Evolutionary conservation across 2,113 vertebrate genomes (phyloP), one percentile per base, ranked within the genome.

Genomic region (Aphelocoma coerulescens): DNA sequence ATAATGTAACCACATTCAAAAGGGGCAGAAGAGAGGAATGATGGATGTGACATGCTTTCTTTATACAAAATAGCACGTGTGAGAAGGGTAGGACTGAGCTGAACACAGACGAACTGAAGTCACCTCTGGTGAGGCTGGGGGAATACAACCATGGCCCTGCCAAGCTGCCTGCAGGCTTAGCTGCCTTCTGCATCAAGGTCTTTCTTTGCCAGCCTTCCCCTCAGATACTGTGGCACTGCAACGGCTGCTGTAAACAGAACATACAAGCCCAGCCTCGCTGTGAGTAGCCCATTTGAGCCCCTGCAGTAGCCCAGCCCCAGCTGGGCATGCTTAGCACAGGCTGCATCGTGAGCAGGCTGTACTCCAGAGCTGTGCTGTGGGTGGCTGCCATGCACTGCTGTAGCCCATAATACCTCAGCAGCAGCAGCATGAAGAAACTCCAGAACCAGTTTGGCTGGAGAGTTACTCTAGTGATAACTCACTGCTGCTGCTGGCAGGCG

Each of bases 1-100:
- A 46, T 95, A 92, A 84, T 88, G 87, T 90, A 95, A 46, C 51
- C 77, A 75, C 26, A 32, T 89, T 55, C 72, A 94, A 54, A 91
- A 88, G 26, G 86, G 43, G 26, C 72, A 85, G 90, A 88, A 67
- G 49, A 86, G 75, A 95, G 54, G 77, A 96, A 76, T 32, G 62
- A 78, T 54, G 41, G 35, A 8, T 1, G 2, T 46, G 35, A 41
- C 7, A 7, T 58, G 28, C 94, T 86, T 90, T 91, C 48, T 95
- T n/a, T 51, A 11, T 57, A 22, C 52, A 69, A 46, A 92, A 83
- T 37, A 61, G 37, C 9, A 2, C 43, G 19, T 67, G 76, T 82
- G 69, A 91, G 67, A 88, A 52, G 63, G 39, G 15, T 26, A 51
- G 58, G 44, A 18, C 12, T 51, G 76, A 93, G 41, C 63, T 54